Base-by-base conservation (phyloP, 2,888 invertebrate genomes). In the Aricia artaxerxes region DNA sequence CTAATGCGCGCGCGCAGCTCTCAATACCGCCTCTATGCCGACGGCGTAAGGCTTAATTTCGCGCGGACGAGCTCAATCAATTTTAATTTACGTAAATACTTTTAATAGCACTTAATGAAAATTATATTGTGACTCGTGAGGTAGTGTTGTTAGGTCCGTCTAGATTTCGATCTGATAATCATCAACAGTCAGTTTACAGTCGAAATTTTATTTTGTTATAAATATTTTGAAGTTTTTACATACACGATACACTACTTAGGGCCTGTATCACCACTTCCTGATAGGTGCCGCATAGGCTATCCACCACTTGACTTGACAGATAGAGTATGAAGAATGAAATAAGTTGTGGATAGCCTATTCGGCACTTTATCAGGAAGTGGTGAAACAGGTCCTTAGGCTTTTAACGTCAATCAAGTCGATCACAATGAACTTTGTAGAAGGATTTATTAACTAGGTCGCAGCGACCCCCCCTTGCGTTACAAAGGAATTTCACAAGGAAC, bases 1-100 rank as follows among this genome's bases (percentile, higher is more conserved):
- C 61, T 81, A 81, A 77, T 79, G 78, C 76, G 64, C 78, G 64
- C 69, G 35, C 24, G 16, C 44, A 64, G 38, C 1, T 44, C 13
- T 7, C 49, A 57, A 76, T 57, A 35, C 5, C 57, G 35, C 31
- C 16, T 53, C 49, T 76, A 76, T 73, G 16, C 16, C 7, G 57
- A 57, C 53, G 57, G 35, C 6, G 16, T 53, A 53, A 76, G 57
- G 76, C 31, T 53, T 16, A 57, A 11, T 35, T 76, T 76, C 35
- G 53, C 24, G 31, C 24, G 16, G 0, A 5, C 24, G 57, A 35
- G 35, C 16, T 57, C 76, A 76, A 76, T 76, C 53, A 57, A 76
- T 76, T 76, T 35, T 35, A 76, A 76, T 76, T 57, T 53, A 76
- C 76, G 76, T 57, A 76, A 76, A 76, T 76, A 76, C 57, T 76